phyloP scores from a whole-genome alignment of 2,113 vertebrate genomes.

The Archocentrus centrarchus region DNA sequence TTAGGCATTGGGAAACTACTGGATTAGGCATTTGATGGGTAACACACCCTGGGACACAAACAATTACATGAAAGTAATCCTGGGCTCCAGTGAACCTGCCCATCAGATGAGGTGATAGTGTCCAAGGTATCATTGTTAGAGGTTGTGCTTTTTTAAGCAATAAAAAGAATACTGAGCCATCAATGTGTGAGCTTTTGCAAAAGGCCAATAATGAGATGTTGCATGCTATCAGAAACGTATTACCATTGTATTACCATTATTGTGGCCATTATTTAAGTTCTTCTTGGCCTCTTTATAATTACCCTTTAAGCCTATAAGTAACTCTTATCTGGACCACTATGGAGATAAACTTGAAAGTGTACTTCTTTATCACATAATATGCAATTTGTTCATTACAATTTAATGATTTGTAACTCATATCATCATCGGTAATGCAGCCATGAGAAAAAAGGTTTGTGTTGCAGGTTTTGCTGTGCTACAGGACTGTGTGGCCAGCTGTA shows the following conservation, averaged over 20 bases:
- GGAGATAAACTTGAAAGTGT: conserved; percentile 64
- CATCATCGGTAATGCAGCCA: conserved; percentile 65
- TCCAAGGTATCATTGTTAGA: conserved; percentile 16
- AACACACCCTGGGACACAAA: conserved; percentile 67
- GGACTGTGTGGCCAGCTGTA: not conserved
- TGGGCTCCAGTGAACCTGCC: conserved; percentile 45
- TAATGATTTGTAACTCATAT: conserved; percentile 68
- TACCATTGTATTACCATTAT: conserved; percentile 43
- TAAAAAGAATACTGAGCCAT: conserved; percentile 57
- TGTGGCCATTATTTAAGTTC: conserved; percentile 54
- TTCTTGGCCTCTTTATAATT: conserved; percentile 40
- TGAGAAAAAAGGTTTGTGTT: conserved; percentile 57
- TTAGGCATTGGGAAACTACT: conserved; percentile 58
- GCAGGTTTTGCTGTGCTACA: conserved; percentile 17
- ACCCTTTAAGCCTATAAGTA: conserved; percentile 26
- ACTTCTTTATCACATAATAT: conserved; percentile 55
- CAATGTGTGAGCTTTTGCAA: conserved; percentile 40
- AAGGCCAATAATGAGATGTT: conserved; percentile 35
- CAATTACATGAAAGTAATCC: conserved; percentile 68
- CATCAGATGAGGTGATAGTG: conserved; percentile 27
- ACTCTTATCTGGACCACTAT: conserved; percentile 59
- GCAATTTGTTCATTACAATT: conserved; percentile 68
- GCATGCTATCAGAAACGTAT: conserved; percentile 45
- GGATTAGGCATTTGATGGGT: conserved; percentile 65
- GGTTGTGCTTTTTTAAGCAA: conserved; percentile 1